Evolutionary conservation across 2,888 invertebrate species (phyloP), one percentile per base, ranked within the genome.

Genomic region (Aromia moschata): DNA sequence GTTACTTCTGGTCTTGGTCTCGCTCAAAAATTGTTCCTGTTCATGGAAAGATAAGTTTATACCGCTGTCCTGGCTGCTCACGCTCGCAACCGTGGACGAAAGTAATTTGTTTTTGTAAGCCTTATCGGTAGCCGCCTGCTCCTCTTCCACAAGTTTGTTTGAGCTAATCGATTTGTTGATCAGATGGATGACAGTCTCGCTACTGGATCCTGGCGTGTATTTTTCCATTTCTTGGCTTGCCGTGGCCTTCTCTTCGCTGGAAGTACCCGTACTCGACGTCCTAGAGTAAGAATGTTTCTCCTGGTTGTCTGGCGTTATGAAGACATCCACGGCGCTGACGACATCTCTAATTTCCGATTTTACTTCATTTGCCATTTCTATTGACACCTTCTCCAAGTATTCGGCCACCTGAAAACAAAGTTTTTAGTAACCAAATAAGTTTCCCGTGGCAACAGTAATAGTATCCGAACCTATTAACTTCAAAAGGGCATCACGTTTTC

Each of bases 281-380:
- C 77, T 67, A 0, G 78, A 79, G 62, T 73, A 78, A 0, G 73
- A 66, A 44, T 74, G 69, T 47, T 77, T 76, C 18, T 79, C 78
- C 36, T 70, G 74, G 56, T 65, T 68, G 33, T 79, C 79, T 0
- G 81, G 81, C 0, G 80, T 78, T 40, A 81, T 80, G 56, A 80
- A 81, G 3, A 80, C 90, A 67, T 91, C 90, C 1, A 91, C 91
- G 41, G 89, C 89, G 75, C 84, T 89, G 0, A 89, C 88, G 80
- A 89, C 87, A 76, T 89, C 90, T 44, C 90, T 84, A 62, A 90
- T 90, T 77, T 91, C 91, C 2, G 88, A 88, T 76, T 90, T 92
- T 14, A 92, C 89, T 81, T 91, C 90, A 49, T 89, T 89, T 5
- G 90, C 89, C 88, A 91, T 90, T 76, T 90, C 89, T 74, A 86